A percentile compares a stretch with the other conserved stretches of the same genome.
Conservation (phyloP, 2,797 vertebrate species). For the Mormyrus hasselquistii region DNA sequence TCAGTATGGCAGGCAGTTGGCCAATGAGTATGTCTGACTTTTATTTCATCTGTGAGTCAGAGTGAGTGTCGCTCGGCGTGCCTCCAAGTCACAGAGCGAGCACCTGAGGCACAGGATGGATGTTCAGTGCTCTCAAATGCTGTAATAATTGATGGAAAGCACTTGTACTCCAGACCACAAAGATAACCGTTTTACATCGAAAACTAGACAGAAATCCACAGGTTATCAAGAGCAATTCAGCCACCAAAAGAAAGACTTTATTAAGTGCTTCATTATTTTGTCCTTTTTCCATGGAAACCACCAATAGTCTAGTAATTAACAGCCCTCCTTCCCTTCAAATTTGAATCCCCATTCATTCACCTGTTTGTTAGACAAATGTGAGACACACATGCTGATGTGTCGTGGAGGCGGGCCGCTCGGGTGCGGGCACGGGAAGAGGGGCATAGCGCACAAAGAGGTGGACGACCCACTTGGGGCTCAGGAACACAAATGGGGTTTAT, state of each 20-base stretch:
- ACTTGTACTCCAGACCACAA: conserved; percentile 35
- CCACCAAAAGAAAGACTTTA: neutral
- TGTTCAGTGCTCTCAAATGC: neutral
- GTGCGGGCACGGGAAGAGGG: no score
- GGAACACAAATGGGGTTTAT: no score
- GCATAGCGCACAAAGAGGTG: no score
- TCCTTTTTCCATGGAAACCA: neutral
- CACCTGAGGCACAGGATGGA: neutral
- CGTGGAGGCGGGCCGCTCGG: no score
- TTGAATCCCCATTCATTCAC: neutral
- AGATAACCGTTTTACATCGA: neutral
- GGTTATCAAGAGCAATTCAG: neutral
- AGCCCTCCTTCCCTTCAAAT: neutral
- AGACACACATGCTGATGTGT: neutral
- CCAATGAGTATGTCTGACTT: neutral
- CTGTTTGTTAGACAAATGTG: neutral
- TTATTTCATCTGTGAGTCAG: neutral
- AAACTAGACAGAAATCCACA: neutral
- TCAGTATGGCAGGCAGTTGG: neutral
- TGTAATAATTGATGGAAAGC: conserved; percentile 37
- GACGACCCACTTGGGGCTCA: no score
- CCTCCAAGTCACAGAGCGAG: neutral
- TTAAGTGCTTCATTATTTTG: neutral
- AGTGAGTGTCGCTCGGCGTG: neutral
- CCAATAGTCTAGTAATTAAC: neutral